Evolutionary conservation across 1,140 invertebrate genomes (phyloP), one percentile per base, ranked within the genome.

Genomic region (Pseudomyrmex sp.): DNA sequence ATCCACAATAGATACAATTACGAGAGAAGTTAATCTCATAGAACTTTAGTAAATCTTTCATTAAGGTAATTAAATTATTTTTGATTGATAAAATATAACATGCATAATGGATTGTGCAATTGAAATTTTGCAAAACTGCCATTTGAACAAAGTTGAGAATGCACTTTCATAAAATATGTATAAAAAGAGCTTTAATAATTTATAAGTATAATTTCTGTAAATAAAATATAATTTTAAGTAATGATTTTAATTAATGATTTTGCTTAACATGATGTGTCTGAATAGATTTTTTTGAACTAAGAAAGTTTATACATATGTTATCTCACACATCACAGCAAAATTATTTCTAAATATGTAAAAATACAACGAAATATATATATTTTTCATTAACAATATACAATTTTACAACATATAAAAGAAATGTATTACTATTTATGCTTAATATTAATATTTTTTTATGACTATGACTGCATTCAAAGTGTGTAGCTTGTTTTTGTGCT

Each of bases 21-120:
- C 89, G 1, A 92, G 90, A 73, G 92, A 93, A 83, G 85, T 91
- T 46, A 92, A 93, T 86, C 88, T 93, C 0, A 93, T 94, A 80
- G 92, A 94, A 52, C 90, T 94, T 77, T 91, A 74, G 77, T 69
- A 76, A 20, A 61, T 2, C 5, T 20, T 2, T 46, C 46, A 13
- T 63, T 77, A 70, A 2, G 50, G 0, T 20, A 54, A 13, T 50
- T 59, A 35, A 54, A 23, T 48, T 54, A 61, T 1, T 4, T 62
- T 59, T n/a, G 48, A 9, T 3, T 46, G 48, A 4, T 13, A 4
- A 62, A 48, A 77, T 18, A 56, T 26, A 56, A 54, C 35, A 9
- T 63, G 13, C n/a, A 69, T 26, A 20, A 74, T 76, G 12, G 13
- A n/a, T 54, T 61, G 18, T 26, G 35, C 4, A 1, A 56, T 12